Evolutionary conservation across 2,888 invertebrate genomes (phyloP), one percentile per base, ranked within the genome.

Genomic region (Hirtodrosophila duncani): DNA sequence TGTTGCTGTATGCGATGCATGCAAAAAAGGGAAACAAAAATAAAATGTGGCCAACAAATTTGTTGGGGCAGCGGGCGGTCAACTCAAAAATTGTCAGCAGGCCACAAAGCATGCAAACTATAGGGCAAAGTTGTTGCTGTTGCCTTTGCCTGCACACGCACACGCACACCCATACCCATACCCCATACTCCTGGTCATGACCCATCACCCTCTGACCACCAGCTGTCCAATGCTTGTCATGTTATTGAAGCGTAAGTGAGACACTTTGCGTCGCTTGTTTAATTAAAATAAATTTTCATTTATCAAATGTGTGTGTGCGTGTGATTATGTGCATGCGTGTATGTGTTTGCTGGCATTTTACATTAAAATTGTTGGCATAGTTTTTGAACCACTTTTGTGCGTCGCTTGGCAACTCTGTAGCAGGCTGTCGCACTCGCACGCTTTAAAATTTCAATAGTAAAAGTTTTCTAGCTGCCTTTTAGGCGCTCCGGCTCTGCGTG

Each of bases 271-370:
- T 63, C 66, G 81, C 79, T 80, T 82, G 82, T 81, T 81, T 81
- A 80, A 83, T 83, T 79, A 81, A 81, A 83, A 81, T 83, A 75
- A 80, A 75, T 75, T 75, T 75, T 77, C 81, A 82, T 82, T 82
- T 78, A 82, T 82, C 83, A 82, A 81, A 82, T 81, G 66, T 23
- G 29, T 30, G 23, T 21, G 14, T 17, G 29, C 14, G 33, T 11
- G 23, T 16, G 16, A 7, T 16, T 20, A 38, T 9, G n/a, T n/a
- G n/a, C n/a, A n/a, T n/a, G n/a, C n/a, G n/a, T n/a, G n/a, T n/a
- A n/a, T n/a, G n/a, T 57, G 55, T 30, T 38, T 11, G 37, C 52
- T 48, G 78, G 64, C 64, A 75, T 61, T 78, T 72, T 70, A 56
- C 74, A 75, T 75, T 75, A 80, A 75, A 77, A 75, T 75, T 78